Conservation (phyloP, 64 coral and sea anemone genomes). For the Montipora capricornis region DNA sequence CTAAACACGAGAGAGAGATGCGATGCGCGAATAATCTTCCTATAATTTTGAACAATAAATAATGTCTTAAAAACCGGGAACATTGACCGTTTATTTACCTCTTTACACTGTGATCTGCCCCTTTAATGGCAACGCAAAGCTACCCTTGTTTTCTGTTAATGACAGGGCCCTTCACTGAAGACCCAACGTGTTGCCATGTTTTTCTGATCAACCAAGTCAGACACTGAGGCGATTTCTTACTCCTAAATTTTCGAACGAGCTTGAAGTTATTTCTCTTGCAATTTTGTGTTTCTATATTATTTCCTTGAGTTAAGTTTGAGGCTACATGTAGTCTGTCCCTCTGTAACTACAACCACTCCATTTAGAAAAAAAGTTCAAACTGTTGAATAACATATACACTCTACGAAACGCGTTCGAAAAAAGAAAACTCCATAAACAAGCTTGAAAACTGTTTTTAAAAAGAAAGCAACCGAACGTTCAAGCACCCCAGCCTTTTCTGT, state of each 20-base stretch:
- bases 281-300: background rate
- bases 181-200: background rate
- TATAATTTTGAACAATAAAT: constrained; percentile 64
- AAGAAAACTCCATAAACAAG: background rate
- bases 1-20: background rate
- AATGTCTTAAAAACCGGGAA: constrained; percentile 61
- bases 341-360: constrained; percentile 10
- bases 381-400: background rate
- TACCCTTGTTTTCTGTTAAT: background rate
- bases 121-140: background rate
- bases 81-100: constrained; percentile 45
- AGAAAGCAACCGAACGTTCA: background rate
- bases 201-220: background rate
- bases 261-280: background rate
- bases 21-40: constrained; percentile 60
- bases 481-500: background rate
- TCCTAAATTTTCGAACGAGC: background rate
- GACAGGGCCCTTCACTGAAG: background rate
- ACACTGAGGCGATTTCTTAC: background rate
- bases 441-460: background rate
- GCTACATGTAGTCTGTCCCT: background rate
- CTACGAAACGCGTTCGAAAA: constrained; percentile 39
- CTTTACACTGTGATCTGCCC: constrained; percentile 31
- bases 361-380: background rate
- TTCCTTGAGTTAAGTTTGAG: background rate